Base-by-base conservation (phyloP, 2,113 vertebrate genomes). In the Pseudopodoces humilis region DNA sequence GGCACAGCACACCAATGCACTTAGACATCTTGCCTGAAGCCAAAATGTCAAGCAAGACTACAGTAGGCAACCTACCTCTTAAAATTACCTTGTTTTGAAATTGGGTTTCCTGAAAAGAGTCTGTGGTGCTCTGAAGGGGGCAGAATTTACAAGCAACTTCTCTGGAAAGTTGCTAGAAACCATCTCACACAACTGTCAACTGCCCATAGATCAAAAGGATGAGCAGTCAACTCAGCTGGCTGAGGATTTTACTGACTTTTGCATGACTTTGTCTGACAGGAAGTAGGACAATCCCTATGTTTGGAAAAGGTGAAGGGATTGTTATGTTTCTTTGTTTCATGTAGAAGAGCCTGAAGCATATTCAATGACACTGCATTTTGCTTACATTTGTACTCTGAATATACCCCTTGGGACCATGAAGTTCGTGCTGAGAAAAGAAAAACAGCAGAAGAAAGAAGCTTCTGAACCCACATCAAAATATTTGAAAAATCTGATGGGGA, bases 391-490 rank as follows among this genome's bases (percentile, higher is more conserved):
- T 89, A 79, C 49, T 82, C 74, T 60, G n/a, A 78, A 52, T 92
- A 33, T 84, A 25, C 50, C 69, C 44, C 65, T 56, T 28, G 77
- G 41, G 69, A 87, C 49, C 69, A 21, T 7, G 13, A 76, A 68
- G 41, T 59, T 94, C 1, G 0, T 72, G 41, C 56, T 53, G 17
- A 91, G 82, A 87, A 87, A 77, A 83, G 44, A n/a, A 75, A 89
- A 91, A 55, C 28, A 68, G 78, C n/a, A 76, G 33, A 92, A 92
- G 35, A 94, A 96, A 88, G 50, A 71, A 64, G 49, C 62, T 91
- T 89, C 65, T 82, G 53, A 95, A 78, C 19, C 10, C n/a, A 60
- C 30, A 83, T 64, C 35, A 95, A 94, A 96, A 90, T 64, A 91
- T 56, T 87, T 75, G 74, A 68, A 84, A 91, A 68, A 59, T 43